A percentile compares a stretch with the other conserved stretches of the same genome.
Conservation (phyloP, 2,888 invertebrate species). For the Mesorhabditis belari region DNA sequence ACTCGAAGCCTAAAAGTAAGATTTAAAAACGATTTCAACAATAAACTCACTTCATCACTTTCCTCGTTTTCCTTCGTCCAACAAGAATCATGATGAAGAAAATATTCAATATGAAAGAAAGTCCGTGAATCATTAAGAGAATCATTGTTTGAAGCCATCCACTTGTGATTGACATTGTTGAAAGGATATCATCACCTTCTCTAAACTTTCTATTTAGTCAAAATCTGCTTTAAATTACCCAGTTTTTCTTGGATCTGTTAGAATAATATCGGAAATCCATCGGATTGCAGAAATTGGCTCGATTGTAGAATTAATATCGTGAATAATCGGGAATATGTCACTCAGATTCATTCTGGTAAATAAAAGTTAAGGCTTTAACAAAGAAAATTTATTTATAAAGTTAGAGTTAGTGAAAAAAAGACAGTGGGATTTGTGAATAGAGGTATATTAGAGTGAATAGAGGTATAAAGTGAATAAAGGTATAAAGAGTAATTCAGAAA, state of each 20-base stretch:
- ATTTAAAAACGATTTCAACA: background rate
- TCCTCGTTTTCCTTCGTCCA: background rate
- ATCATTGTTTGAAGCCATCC: background rate
- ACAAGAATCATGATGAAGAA: background rate
- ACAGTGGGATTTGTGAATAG: background rate
- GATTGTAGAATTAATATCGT: background rate
- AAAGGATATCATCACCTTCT: background rate
- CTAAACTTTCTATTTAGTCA: background rate
- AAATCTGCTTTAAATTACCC: background rate
- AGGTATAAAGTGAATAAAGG: background rate
- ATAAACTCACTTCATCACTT: background rate
- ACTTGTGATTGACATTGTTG: background rate
- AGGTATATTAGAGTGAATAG: background rate
- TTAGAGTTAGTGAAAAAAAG: background rate
- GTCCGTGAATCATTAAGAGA: background rate
- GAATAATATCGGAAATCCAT: background rate
- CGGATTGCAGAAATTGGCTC: background rate
- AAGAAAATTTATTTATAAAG: background rate
- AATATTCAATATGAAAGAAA: background rate
- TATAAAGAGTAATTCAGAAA: background rate
- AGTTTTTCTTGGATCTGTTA: background rate
- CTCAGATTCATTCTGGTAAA: background rate
- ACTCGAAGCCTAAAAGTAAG: background rate
- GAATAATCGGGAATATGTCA: background rate
- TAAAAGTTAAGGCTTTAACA: background rate